Evolutionary conservation across 2,888 invertebrate genomes (phyloP), one percentile per base, ranked within the genome.

Genomic region (Eilema caniola): DNA sequence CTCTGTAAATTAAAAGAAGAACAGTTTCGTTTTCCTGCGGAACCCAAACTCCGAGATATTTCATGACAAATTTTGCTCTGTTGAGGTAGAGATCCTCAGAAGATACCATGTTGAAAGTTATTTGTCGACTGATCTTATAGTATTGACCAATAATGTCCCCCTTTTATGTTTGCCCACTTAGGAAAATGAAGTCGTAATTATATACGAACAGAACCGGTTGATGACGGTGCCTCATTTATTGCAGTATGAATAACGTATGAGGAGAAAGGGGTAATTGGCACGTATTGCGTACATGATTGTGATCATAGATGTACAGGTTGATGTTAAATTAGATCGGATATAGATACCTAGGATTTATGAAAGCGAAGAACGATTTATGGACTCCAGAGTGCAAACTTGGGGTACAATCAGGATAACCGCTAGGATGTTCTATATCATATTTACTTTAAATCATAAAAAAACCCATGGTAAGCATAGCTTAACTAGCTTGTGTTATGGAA

Each of bases 41-140:
- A 5, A 92, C 79, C 95, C 95, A 95, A 12, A 95, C 90, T 0
- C 94, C 95, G n/a, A 95, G 78, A 77, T 84, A 78, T 68, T 81
- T 90, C 94, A 95, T 93, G 0, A 94, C 90, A 47, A 90, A 87
- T 83, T 90, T 93, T 0, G 94, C 92, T 74, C 93, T 86, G 66
- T 89, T 88, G 20, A 95, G 75, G 81, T 89, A 95, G 14, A 95
- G 78, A 72, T 92, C 86, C 80, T 90, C 91, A 0, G 87, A 67
- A 14, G 76, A 72, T 31, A 20, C 37, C 82, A 82, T 82, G 37
- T 31, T 66, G 28, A 53, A 37, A 41, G 41, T 59, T 14, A 3
- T 23, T 41, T 62, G 23, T 20, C 24, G 28, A 31, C 31, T 67
- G 23, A 61, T 37, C 53, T 41, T 33, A 25, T 41, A 59, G 24